A percentile compares a stretch with the other conserved stretches of the same genome.
These are phyloP conservation scores for Agrochola litura DNA, from an alignment of 2,888 invertebrate species.

Conservation along the genomic window DNA sequence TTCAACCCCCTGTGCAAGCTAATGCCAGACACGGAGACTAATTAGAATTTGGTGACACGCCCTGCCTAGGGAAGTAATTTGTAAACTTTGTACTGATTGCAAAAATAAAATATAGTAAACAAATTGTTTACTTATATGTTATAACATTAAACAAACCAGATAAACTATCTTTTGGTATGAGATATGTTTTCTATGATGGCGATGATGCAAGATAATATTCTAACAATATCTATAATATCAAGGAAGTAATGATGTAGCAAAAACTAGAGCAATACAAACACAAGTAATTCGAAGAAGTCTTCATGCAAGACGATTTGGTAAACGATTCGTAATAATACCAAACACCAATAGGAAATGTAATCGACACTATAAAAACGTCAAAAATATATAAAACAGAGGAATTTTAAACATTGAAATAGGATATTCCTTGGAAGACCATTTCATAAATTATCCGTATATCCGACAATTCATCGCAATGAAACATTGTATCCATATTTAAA, in stretches of 20 bases:
- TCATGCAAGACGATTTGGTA: neutral
- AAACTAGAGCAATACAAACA: constrained; percentile 11
- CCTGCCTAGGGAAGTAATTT: constrained; percentile 78
- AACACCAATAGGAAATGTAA: no score
- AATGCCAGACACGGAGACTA: constrained; percentile 87
- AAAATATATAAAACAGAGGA: no score
- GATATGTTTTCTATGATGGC: neutral
- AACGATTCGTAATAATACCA: constrained; percentile 10
- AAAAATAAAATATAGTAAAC: neutral
- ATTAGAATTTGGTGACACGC: constrained; percentile 90
- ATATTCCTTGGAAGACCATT: constrained; percentile 26
- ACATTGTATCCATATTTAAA: constrained; percentile 46
- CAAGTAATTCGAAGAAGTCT: neutral
- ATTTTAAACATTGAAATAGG: constrained; percentile 15
- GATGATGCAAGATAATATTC: neutral
- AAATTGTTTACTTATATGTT: no score
- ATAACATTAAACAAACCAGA: constrained; percentile 42
- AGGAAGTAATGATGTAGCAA: constrained; percentile 1
- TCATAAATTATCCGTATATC: constrained; percentile 33
- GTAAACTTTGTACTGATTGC: constrained; percentile 79
- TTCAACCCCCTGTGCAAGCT: constrained; percentile 82
- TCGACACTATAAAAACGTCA: no score
- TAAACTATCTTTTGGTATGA: neutral
- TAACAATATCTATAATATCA: neutral
- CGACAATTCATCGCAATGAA: constrained; percentile 21